Conservation (phyloP, 2,797 vertebrate species). For the Neosalanx taihuensis region DNA sequence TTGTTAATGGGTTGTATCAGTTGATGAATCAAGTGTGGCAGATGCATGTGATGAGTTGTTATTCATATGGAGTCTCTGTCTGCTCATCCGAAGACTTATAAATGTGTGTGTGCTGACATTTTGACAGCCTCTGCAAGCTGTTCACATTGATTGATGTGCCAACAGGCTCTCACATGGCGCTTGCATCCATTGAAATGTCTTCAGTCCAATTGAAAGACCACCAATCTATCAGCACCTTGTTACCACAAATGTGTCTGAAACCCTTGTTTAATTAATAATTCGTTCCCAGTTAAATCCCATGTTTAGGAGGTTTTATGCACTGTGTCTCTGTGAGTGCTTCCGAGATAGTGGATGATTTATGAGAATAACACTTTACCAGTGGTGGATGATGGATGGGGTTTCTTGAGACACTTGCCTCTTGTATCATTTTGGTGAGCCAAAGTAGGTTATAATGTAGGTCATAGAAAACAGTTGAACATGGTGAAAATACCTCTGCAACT, state of each 20-base stretch:
- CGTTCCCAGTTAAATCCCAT: conserved; percentile 63
- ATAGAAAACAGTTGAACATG: not conserved
- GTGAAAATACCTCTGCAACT: not conserved
- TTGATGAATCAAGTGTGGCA: conserved; percentile 70
- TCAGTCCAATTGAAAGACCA: conserved; percentile 55
- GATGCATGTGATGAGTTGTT: conserved; percentile 66
- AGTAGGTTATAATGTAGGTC: conserved; percentile 9
- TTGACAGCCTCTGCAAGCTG: conserved; percentile 74
- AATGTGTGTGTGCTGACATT: conserved; percentile 69
- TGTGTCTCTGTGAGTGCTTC: conserved; percentile 50
- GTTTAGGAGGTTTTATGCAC: conserved; percentile 49
- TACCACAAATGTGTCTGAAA: conserved; percentile 56
- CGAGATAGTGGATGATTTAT: conserved; percentile 72
- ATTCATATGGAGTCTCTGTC: conserved; percentile 59
- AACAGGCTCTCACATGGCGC: conserved; percentile 44
- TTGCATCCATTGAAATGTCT: conserved; percentile 51
- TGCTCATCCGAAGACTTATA: conserved; percentile 70
- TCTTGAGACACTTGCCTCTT: conserved; percentile 32
- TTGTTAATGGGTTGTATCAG: conserved; percentile 4
- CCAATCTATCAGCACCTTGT: conserved; percentile 69
- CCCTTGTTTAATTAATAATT: conserved; percentile 60
- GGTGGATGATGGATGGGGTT: conserved; percentile 38
- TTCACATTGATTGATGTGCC: conserved; percentile 75
- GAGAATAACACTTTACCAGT: conserved; percentile 35
- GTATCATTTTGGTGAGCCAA: conserved; percentile 21